Evolutionary conservation across 2,888 invertebrate genomes (phyloP), one percentile per base, ranked within the genome.

Genomic region (Epirrhoe alternata): DNA sequence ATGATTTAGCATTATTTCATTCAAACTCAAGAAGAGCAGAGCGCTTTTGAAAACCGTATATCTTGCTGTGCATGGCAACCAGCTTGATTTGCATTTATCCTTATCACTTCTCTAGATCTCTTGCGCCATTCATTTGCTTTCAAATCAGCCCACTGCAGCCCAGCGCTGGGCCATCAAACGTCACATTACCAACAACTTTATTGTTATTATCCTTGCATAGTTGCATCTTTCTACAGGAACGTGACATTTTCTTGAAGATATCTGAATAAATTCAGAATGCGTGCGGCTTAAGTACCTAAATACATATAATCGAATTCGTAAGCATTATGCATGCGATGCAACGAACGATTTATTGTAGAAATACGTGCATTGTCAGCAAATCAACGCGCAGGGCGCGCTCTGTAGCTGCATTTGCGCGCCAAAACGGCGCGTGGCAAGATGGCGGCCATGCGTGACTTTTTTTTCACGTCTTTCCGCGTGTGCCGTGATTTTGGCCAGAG

Each of bases 401-500:
- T 76, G 76, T 75, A 76, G 79, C 74, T 81, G 82, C 68, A 64
- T 62, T 82, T 81, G 81, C 77, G 81, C 84, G 85, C 80, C 78
- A 80, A 81, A 80, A 71, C 75, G 73, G 79, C 89, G 86, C 88
- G 89, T 88, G 88, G 84, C 89, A 89, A 89, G 77, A 89, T 89
- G 88, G 88, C 85, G 61, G 78, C 72, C 59, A 72, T 72, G 74
- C 78, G 77, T 72, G 77, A 66, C 75, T 82, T 86, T 90, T 88
- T 89, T 91, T 87, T 81, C 74, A 80, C 84, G 78, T 87, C 85
- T 90, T 91, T 90, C 89, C 92, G 89, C 86, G 89, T 87, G 85
- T 85, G 81, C 86, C 83, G 88, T 86, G 90, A 85, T 91, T 92
- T 92, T 92, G 92, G 92, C 92, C 90, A 87, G 85, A 81, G 86